Base-by-base conservation (phyloP, 1,140 invertebrate genomes). In the Orchesella cincta region DNA sequence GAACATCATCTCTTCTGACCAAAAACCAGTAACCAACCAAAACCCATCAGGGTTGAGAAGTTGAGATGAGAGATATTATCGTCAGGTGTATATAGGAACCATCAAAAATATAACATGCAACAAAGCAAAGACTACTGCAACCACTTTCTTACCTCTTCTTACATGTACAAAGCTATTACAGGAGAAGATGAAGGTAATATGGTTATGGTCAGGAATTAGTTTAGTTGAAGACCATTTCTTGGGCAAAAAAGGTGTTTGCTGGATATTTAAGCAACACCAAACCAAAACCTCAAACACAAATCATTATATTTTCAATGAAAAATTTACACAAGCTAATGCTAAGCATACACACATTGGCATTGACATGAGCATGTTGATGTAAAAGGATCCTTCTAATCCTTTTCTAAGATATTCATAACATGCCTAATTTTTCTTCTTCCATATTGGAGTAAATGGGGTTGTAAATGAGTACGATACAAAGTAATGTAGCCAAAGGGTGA, bases 201-300 rank as follows among this genome's bases (percentile, higher is more conserved):
- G 52, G 14, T 57, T 57, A 57, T 57, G 8, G 52, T 57, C 23
- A 67, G 2, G 26, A 2, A 23, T n/a, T 67, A 31, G n/a, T 67
- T 67, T 31, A 2, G 26, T 23, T 57, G 52, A 67, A 33, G 3
- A 67, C 2, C n/a, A 67, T 12, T 31, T 16, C 31, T 29, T 12
- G n/a, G 23, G n/a, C 62, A 29, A 31, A 29, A 31, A 67, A 67
- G 62, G 62, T 67, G 62, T 67, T n/a, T 18, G 26, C 62, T 67
- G 62, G 62, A 67, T 33, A 29, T 31, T 67, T 14, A 67, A 26
- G 23, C 39, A 46, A 12, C 39, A 46, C 20, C 39, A 46, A 57
- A 23, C 8, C 54, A 57, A 57, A 57, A 57, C 12, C 12, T 12
- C 23, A 57, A n/a, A 23, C 54, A 57, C 54, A 18, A 23, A 23